A percentile compares a stretch with the other conserved stretches of the same genome.
These are phyloP conservation scores for Sturmia bella DNA, from an alignment of 2,888 invertebrate species.

Conservation along the genomic window DNA sequence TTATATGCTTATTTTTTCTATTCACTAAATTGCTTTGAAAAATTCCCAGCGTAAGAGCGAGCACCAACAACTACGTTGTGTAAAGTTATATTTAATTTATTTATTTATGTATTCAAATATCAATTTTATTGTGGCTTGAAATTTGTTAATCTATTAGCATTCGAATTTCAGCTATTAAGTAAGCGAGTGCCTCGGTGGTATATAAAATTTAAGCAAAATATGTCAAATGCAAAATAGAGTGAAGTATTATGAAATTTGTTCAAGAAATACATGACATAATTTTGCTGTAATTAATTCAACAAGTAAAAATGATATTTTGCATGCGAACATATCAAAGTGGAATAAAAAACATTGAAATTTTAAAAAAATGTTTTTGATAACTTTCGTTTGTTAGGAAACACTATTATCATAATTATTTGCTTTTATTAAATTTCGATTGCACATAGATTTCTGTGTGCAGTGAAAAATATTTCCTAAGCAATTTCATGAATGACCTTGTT, in stretches of 20 bases:
- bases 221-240: constrained; percentile 4
- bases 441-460: too few relatives aligned
- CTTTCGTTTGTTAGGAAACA: too few relatives aligned
- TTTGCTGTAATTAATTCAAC: background rate
- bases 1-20: background rate
- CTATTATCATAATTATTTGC: too few relatives aligned
- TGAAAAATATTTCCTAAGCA: too few relatives aligned
- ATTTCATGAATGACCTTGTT: too few relatives aligned
- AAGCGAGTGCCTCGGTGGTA: background rate
- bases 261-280: background rate
- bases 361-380: too few relatives aligned
- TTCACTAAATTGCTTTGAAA: constrained; percentile 2
- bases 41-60: constrained; percentile 7
- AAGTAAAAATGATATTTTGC: too few relatives aligned
- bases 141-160: constrained; percentile 41
- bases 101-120: constrained; percentile 29
- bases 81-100: constrained; percentile 4
- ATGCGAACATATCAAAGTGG: too few relatives aligned
- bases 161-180: constrained; percentile 32
- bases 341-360: too few relatives aligned
- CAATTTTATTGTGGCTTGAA: background rate
- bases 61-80: constrained; percentile 41
- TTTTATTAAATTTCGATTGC: too few relatives aligned
- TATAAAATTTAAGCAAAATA: background rate
- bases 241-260: background rate